Conservation (phyloP, 92 coral and sea anemone species). For the Metridium senile region DNA sequence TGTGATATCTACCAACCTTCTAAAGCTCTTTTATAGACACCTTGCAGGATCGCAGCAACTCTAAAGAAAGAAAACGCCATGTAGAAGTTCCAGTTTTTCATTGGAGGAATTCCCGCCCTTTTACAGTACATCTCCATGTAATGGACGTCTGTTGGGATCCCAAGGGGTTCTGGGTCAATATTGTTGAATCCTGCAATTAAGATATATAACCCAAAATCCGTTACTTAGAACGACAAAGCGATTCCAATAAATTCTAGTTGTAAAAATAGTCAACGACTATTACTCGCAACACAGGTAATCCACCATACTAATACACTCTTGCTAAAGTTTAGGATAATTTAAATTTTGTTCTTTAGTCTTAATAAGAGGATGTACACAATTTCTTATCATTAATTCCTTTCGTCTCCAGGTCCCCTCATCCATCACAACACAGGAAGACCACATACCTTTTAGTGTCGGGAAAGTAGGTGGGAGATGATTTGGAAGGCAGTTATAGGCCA, state of each 20-base stretch:
- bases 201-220: neutral
- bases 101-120: constrained; percentile 69
- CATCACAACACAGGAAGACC: neutral
- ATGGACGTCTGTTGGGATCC: constrained; percentile 80
- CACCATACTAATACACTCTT: too few species aligned
- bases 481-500: constrained; percentile 91
- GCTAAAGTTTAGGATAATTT: too few species aligned
- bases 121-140: constrained; percentile 85
- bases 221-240: too few species aligned
- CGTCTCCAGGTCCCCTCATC: neutral
- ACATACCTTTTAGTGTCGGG: constrained; percentile 79
- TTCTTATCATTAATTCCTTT: neutral
- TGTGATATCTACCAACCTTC: constrained; percentile 55
- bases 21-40: constrained; percentile 89
- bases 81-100: constrained; percentile 88
- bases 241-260: too few species aligned
- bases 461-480: constrained; percentile 80
- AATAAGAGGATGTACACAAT: too few species aligned
- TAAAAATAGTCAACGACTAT: too few species aligned
- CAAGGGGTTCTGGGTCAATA: constrained; percentile 62
- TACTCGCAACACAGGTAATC: too few species aligned
- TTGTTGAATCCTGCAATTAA: constrained; percentile 63
- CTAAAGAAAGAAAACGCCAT: constrained; percentile 97
- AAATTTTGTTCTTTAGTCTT: too few species aligned
- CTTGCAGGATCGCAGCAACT: constrained; percentile 95